Evolutionary conservation across 1,140 invertebrate genomes (phyloP).

Genomic region (Achroia grisella): DNA sequence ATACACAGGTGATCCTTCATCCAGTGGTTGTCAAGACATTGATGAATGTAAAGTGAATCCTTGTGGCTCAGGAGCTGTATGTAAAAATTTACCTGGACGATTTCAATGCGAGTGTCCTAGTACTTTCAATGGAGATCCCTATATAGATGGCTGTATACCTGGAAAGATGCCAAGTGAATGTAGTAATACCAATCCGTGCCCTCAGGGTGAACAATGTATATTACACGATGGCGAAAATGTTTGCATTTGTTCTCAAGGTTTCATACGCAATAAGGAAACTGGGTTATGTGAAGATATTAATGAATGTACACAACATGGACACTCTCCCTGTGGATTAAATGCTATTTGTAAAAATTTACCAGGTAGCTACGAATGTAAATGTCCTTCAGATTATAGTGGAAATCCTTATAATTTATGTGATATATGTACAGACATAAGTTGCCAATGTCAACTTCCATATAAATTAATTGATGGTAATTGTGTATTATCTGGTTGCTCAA

Average conservation of each 20-base stretch:
- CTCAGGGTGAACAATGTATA: conserved; percentile 88
- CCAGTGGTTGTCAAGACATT: conserved; percentile 88
- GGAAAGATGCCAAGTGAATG: conserved; percentile 78
- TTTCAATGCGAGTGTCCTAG: conserved; percentile 92
- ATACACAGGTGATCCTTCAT: conserved; percentile 80
- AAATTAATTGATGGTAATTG: conserved; percentile 87
- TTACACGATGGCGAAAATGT: conserved; percentile 85
- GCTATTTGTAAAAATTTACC: conserved; percentile 94
- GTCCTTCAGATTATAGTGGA: conserved; percentile 89
- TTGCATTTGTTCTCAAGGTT: conserved; percentile 91
- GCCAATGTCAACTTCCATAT: conserved; percentile 90
- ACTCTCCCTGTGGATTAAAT: conserved; percentile 87
- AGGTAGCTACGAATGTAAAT: conserved; percentile 95
- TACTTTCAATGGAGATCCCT: conserved; percentile 81
- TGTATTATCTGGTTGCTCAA: conserved; percentile 87
- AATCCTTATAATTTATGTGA: conserved; percentile 90
- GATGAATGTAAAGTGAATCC: conserved; percentile 88
- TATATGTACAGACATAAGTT: conserved; percentile 88
- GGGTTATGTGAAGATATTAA: conserved; percentile 90
- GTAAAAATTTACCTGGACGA: conserved; percentile 89
- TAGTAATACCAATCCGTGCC: conserved; percentile 83
- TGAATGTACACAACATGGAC: conserved; percentile 86
- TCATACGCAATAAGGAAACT: conserved; percentile 80
- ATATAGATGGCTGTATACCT: conserved; percentile 80
- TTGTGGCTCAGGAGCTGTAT: conserved; percentile 87